Conservation (phyloP, 2,888 invertebrate genomes). For the Mactromeris polynyma region DNA sequence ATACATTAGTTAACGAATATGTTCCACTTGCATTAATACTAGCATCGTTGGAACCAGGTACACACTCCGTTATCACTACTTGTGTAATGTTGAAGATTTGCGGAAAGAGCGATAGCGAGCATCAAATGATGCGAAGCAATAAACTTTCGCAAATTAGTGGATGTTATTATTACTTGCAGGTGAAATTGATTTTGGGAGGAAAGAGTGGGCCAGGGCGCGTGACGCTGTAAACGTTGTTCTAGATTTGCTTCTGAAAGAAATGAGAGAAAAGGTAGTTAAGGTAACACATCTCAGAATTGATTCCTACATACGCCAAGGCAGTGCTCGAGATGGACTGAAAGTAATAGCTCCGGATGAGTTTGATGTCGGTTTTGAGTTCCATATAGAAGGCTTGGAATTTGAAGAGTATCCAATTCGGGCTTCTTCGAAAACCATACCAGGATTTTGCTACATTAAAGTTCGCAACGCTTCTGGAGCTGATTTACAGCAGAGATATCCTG, state of each 20-base stretch:
- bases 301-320: constrained; percentile 66
- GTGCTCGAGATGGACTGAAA: constrained; percentile 71
- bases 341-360: constrained; percentile 66
- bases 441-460: constrained; percentile 48
- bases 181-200: constrained; percentile 51
- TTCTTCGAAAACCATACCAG: constrained; percentile 28
- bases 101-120: too few species aligned
- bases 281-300: constrained; percentile 49
- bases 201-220: constrained; percentile 53
- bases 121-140: too few species aligned
- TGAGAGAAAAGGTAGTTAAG: constrained; percentile 23
- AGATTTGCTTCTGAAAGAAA: constrained; percentile 47
- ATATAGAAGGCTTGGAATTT: constrained; percentile 50
- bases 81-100: too few species aligned
- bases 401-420: background rate
- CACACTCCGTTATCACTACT: too few species aligned
- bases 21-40: too few species aligned
- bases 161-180: constrained; percentile 41
- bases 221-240: constrained; percentile 45
- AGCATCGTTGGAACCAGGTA: too few species aligned
- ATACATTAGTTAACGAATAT: too few species aligned
- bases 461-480: background rate
- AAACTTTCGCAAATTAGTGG: too few species aligned
- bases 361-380: constrained; percentile 65
- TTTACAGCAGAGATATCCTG: constrained; percentile 30